Conservation (phyloP, 2,797 vertebrate species). For the Taenioides sp. region DNA sequence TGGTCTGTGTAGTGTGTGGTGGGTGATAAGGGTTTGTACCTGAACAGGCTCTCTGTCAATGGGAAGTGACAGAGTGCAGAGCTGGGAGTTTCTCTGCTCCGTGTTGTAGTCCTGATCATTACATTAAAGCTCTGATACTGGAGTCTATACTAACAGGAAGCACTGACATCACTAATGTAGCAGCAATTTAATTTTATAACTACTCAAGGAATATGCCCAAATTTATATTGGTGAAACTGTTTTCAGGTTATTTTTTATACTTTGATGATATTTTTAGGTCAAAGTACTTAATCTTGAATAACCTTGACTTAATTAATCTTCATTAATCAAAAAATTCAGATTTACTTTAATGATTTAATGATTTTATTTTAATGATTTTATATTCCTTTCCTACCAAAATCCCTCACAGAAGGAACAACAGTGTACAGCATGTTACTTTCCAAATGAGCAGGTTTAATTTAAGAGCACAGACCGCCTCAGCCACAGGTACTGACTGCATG, state of each 20-base stretch:
- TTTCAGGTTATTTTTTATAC: background rate
- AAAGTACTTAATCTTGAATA: background rate
- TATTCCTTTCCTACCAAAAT: background rate
- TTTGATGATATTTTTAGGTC: background rate
- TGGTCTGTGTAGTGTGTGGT: conserved; percentile 42
- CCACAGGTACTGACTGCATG: conserved; percentile 40
- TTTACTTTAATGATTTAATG: background rate
- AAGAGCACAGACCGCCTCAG: conserved; percentile 10
- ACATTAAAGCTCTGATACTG: conserved; percentile 39
- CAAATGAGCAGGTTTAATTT: conserved; percentile 10
- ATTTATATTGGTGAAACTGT: background rate
- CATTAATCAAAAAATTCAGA: background rate
- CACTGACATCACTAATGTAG: conserved; percentile 15
- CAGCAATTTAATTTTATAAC: background rate
- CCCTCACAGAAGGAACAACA: conserved; percentile 2
- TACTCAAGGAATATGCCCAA: conserved; percentile 2
- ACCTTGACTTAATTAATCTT: background rate
- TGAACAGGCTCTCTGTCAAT: conserved; percentile 43
- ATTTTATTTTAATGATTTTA: background rate
- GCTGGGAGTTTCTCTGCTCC: conserved; percentile 30
- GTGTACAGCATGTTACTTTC: conserved; percentile 10
- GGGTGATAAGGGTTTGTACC: conserved; percentile 42
- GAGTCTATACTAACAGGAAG: conserved; percentile 30
- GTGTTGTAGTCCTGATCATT: conserved; percentile 38
- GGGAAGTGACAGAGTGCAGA: conserved; percentile 49